Conservation (phyloP, 2,888 invertebrate species). For the Orchestes rusci region DNA sequence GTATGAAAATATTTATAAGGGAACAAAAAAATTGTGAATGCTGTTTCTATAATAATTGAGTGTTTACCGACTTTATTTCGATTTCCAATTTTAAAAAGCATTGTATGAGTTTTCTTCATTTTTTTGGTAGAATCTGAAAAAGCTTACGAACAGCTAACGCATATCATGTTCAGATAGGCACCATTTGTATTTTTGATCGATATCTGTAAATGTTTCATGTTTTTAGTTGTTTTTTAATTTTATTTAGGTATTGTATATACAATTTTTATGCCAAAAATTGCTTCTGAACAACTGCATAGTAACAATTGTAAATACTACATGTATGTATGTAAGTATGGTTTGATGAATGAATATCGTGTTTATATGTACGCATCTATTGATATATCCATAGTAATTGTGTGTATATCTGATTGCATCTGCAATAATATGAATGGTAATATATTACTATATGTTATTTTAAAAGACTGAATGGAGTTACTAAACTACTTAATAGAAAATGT, state of each 20-base stretch:
- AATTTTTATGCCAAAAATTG: slow-evolving; percentile 35
- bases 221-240: slow-evolving; percentile 25
- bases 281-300: slow-evolving; percentile 40
- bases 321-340: slow-evolving; percentile 32
- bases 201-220: slow-evolving; percentile 19
- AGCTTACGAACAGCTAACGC: slow-evolving; percentile 36
- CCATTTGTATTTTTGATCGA: slow-evolving; percentile 25
- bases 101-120: slow-evolving; percentile 17
- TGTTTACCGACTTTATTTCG: slow-evolving; percentile 4
- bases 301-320: slow-evolving; percentile 41
- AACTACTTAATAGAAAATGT: slow-evolving; percentile 41
- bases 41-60: slow-evolving; percentile 12
- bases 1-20: slow-evolving; percentile 5
- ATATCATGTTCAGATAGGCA: slow-evolving; percentile 34
- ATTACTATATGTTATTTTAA: slow-evolving; percentile 47
- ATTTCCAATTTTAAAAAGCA: slow-evolving; percentile 9
- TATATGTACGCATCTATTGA: slow-evolving; percentile 39
- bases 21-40: slow-evolving; percentile 25
- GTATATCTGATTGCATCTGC: slow-evolving; percentile 46
- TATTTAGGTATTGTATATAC: slow-evolving; percentile 33
- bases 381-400: slow-evolving; percentile 45
- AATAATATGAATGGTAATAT: slow-evolving; percentile 47
- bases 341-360: slow-evolving; percentile 31
- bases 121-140: no score
- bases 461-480: slow-evolving; percentile 48